phyloP scores from a whole-genome alignment of 2,797 vertebrate genomes.

The Botia kubotai region DNA sequence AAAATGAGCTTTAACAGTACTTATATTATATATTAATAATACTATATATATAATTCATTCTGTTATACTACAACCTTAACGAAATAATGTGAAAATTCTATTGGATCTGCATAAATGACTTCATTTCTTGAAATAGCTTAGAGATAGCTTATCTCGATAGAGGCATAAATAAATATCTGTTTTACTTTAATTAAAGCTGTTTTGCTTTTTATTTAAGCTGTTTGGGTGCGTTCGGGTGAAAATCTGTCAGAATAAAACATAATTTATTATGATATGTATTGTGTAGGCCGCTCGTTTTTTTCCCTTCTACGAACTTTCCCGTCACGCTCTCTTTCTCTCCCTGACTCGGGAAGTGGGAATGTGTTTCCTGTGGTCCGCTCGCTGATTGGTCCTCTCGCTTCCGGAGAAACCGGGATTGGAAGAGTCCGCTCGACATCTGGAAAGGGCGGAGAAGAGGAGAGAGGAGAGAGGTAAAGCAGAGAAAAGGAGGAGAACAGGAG shows the following conservation, averaged over 20 bases:
- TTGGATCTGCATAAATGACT: too few species aligned
- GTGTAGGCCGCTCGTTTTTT: background rate
- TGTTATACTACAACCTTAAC: too few species aligned
- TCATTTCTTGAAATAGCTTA: too few species aligned
- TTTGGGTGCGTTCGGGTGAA: too few species aligned
- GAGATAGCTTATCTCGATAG: too few species aligned
- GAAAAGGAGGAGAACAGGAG: constrained; percentile 60
- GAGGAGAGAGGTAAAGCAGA: constrained; percentile 64
- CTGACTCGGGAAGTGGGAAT: constrained; percentile 29
- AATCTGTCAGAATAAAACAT: background rate
- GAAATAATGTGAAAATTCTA: too few species aligned
- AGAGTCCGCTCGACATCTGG: constrained; percentile 64
- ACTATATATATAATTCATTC: too few species aligned
- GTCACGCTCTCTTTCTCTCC: constrained; percentile 8
- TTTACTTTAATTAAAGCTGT: too few species aligned
- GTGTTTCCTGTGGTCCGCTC: constrained; percentile 57
- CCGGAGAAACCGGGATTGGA: constrained; percentile 70
- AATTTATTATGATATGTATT: background rate
- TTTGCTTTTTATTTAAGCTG: background rate
- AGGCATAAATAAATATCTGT: too few species aligned
- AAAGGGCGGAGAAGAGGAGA: constrained; percentile 63
- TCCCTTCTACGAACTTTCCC: constrained; percentile 16
- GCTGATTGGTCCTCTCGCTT: constrained; percentile 70
- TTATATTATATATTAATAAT: background rate
- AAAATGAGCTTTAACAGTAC: too few species aligned